phyloP scores from a whole-genome alignment of 1,140 invertebrate genomes.

The Caenorhabditis inopinata region DNA sequence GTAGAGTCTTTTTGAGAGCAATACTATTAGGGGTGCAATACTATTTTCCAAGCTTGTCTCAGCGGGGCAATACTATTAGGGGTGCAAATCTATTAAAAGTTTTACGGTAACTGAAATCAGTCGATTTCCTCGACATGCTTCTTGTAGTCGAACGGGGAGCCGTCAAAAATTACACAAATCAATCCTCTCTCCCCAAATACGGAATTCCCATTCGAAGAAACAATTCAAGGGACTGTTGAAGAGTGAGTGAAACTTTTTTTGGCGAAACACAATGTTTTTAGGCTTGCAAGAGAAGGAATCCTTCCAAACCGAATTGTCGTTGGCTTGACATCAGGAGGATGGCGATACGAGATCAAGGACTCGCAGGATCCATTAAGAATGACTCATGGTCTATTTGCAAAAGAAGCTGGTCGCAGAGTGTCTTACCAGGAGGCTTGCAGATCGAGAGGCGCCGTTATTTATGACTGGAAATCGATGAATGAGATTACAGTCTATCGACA shows the following conservation, averaged over 20 bases:
- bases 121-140: no score
- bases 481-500: neutral
- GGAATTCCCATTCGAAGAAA: neutral
- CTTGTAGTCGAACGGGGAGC: neutral
- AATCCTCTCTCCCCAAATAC: neutral
- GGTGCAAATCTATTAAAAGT: no score
- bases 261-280: neutral
- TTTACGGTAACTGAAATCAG: no score
- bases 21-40: no score
- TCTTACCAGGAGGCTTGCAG: neutral
- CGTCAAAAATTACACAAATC: neutral
- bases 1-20: no score
- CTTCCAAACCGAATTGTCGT: neutral
- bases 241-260: neutral
- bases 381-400: neutral
- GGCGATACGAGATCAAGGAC: neutral
- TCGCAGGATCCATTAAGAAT: neutral
- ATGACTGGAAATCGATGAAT: neutral
- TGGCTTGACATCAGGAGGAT: neutral
- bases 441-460: neutral
- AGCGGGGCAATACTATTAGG: no score
- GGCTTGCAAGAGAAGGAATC: neutral
- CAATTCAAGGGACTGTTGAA: constrained; percentile 10
- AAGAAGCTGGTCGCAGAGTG: neutral
- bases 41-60: no score